Base-by-base conservation (phyloP, 2,113 vertebrate genomes). In the Trochalopteron elliotii region DNA sequence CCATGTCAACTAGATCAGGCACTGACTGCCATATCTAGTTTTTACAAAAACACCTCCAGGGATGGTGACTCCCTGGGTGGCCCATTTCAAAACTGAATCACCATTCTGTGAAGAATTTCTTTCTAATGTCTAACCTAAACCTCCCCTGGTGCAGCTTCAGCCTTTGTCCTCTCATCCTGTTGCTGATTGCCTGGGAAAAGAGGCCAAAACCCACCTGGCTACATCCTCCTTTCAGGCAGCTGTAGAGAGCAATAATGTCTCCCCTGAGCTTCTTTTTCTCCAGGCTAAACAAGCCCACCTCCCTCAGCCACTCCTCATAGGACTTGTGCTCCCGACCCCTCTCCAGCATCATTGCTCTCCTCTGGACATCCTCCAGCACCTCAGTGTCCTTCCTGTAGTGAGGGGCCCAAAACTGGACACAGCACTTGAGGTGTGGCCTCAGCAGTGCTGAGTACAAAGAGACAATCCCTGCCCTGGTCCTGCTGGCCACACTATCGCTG, bases 391-490 rank as follows among this genome's bases (percentile, higher is more conserved):
- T 33, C 19, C 7, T n/a, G 28, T 9, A 13, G 5, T 30, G 44
- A 81, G 37, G 8, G 19, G 5, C 33, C 37, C 33, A 59, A 28
- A 67, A 21, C 33, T 17, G 37, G 37, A 0, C 19, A 57, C 6
- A 27, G 50, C 1, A 0, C 2, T 37, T 0, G 0, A 72, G 37
- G 18, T 8, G 17, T 18, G 28, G 5, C 35, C 35, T 37, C 76
- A 28, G 4, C 31, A 57, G 8, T 28, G 12, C 59, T 0, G 0
- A 33, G 28, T 10, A 21, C 28, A 67, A 2, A 12, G 24, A 0
- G 22, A 5, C 3, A 7, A 24, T 50, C 25, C 0, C 18, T 20
- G 10, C 0, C 27, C 42, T 57, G 27, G 0, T 9, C 23, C 77
- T 59, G 44, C 15, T 89, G 52, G 12, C 33, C 33, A 39, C 44